Conservation (phyloP, 2,797 vertebrate genomes). For the Micrastur ruficollis region DNA sequence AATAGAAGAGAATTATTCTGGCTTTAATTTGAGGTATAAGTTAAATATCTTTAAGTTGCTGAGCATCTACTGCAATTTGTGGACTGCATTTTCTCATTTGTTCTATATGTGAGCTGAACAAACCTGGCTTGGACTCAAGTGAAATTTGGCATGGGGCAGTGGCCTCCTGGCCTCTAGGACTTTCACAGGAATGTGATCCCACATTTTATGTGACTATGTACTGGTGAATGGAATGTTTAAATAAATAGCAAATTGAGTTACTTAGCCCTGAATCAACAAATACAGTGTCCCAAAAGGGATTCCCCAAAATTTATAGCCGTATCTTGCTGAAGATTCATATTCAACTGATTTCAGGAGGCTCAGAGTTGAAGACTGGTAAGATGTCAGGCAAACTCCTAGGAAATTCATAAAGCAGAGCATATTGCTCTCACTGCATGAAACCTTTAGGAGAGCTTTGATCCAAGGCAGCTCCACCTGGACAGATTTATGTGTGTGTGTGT, state of each 20-base stretch:
- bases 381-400: not conserved
- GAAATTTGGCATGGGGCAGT: slow-evolving; percentile 15
- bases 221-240: slow-evolving; percentile 53
- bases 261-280: slow-evolving; percentile 39
- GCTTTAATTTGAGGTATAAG: not conserved
- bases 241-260: slow-evolving; percentile 35
- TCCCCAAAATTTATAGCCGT: not conserved
- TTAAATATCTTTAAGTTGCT: not conserved
- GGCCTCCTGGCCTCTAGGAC: slow-evolving; percentile 34
- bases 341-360: not conserved
- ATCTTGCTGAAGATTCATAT: not conserved
- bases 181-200: slow-evolving; percentile 13
- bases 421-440: not conserved
- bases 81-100: not conserved
- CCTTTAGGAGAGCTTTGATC: not conserved
- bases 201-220: slow-evolving; percentile 53
- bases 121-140: slow-evolving; percentile 26
- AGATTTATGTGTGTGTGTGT: not conserved
- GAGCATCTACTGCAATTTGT: not conserved
- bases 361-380: not conserved
- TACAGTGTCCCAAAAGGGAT: slow-evolving; percentile 29
- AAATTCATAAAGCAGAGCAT: not conserved
- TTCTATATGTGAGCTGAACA: not conserved
- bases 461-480: not conserved
- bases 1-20: not conserved